Base-by-base conservation (phyloP, 1,140 invertebrate species). In the Oreohelix idahoensis region DNA sequence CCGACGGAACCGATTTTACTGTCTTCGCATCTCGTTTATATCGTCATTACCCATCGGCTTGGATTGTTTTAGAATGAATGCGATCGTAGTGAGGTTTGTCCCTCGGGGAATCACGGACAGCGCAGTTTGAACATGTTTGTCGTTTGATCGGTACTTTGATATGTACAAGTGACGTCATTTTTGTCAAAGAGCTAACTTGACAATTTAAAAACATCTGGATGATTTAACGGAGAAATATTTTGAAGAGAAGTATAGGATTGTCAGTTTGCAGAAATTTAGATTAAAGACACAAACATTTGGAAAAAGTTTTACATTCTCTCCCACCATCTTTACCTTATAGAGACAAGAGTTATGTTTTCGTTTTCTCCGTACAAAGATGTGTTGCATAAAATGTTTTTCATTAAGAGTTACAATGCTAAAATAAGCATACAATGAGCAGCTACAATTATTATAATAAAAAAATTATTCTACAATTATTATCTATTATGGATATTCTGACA, bases 1-100 rank as follows among this genome's bases (percentile, higher is more conserved):
- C 29, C 29, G 63, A 66, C 10, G 29, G 29, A 23, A 35, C 63
- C 29, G 63, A 66, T 66, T 32, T 66, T 2, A 66, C 63, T 32
- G 63, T 66, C 63, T 32, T 29, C 11, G 63, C 63, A 32, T 4
- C 63, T 66, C 63, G 63, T 66, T 66, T 32, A 32, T 66, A 66
- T 66, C 63, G 63, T 66, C 63, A 66, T 66, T 66, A 66, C 17
- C 63, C 63, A 32, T 66, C n/a, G 63, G 29, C 29, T 66, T 32
- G 20, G 17, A 66, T 66, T 66, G 63, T 66, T 66, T 66, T 66
- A 66, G 63, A 5, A 23, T 32, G n/a, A 66, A 66, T 66, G 32
- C 63, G n/a, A 66, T 29, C n/a, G n/a, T 4, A 66, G 17, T 2
- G 5, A 66, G 63, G 29, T 17, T 32, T 8, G n/a, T 32, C 63